Conservation (phyloP, 2,888 invertebrate species). For the Phrixothrix hirtus region DNA sequence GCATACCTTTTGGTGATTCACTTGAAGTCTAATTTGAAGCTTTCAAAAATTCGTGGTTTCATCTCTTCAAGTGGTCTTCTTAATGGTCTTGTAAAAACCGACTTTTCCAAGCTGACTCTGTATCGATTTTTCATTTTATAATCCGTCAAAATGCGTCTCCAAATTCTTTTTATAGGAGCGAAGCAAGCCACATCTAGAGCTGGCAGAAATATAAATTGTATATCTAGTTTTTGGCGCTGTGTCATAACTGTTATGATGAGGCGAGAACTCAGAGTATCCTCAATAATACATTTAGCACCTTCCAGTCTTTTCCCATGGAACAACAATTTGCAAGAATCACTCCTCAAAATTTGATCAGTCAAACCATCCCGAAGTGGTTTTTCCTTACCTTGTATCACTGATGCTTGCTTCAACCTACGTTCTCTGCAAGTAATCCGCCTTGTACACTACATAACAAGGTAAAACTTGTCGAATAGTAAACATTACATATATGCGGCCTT, state of each 20-base stretch:
- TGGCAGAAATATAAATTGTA: too few species aligned
- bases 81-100: neutral
- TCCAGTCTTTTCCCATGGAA: constrained; percentile 3
- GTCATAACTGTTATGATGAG: neutral
- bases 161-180: too few species aligned
- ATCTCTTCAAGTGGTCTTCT: neutral
- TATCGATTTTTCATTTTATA: constrained; percentile 3
- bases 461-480: neutral
- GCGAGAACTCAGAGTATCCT: constrained; percentile 3
- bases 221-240: neutral
- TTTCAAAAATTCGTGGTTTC: neutral
- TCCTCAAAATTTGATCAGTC: neutral
- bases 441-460: neutral
- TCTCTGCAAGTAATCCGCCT: neutral
- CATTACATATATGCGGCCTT: neutral
- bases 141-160: constrained; percentile 1
- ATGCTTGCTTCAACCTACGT: neutral
- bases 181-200: too few species aligned
- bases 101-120: neutral
- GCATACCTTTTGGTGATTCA: neutral
- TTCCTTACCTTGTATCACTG: neutral
- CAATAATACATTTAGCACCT: constrained; percentile 3
- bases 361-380: constrained; percentile 1
- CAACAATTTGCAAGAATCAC: neutral
- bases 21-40: constrained; percentile 2